Evolutionary conservation across 2,888 invertebrate genomes (phyloP), one percentile per base, ranked within the genome.

Genomic region (Agrotis puta): DNA sequence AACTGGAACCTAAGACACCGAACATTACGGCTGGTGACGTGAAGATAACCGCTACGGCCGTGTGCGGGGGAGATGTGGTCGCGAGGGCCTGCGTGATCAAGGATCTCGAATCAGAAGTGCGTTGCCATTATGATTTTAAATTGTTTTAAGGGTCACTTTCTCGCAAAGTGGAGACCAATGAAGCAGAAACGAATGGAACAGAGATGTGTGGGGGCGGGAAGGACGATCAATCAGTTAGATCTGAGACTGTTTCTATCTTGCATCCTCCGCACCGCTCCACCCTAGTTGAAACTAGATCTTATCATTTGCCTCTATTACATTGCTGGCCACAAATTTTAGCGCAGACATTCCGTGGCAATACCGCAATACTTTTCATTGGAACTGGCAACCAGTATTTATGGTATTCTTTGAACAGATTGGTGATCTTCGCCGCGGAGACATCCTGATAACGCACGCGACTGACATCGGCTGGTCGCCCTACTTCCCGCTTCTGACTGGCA

Each of bases 401-500:
- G 3, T 63, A 56, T 53, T 63, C n/a, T 66, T 50, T 68, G 33
- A 68, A 68, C 87, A 96, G 96, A 94, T 96, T 51, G 90, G 92
- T 14, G 88, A 94, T 70, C 90, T 97, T 58, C 92, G 96, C 86
- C 90, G 93, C 79, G 98, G 98, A 1, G 98, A 98, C 87, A 96
- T 98, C 77, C 93, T 98, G 80, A 97, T 98, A 81, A 98, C 98
- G 0, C 96, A 96, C 83, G 97, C 97, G 53, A 98, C 98, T 0
- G 98, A 98, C 88, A 97, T 98, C 80, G 98, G 98, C 2, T 98
- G 98, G 98, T 97, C 98, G 3, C 98, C 98, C 0, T 98, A 98
- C 93, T 98, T 98, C 91, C 98, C 98, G 0, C 96, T 98, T 61
- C 90, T 98, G 22, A 94, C 97, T 0, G 98, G 98, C 13, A 97